Evolutionary conservation across 2,888 invertebrate species (phyloP), one percentile per base, ranked within the genome.

Genomic region (Diplazon laetatorius): DNA sequence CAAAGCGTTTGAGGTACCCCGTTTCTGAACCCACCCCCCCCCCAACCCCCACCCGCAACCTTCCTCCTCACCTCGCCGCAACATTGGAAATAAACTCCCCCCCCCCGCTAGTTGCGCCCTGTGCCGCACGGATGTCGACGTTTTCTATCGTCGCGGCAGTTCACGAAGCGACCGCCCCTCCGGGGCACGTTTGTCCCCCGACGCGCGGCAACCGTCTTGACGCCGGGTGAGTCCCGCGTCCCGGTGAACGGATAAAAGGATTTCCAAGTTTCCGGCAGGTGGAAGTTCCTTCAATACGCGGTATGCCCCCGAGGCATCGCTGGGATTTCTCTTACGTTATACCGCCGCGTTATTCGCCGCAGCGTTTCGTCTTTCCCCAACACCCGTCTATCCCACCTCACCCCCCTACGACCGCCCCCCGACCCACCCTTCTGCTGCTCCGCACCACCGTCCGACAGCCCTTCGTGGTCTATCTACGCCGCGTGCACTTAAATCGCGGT

Each of bases 231-330:
- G 65, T 78, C 68, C 63, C 62, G 65, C 22, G n/a, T 12, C 42
- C n/a, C 57, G 57, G 62, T 6, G 73, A 70, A 60, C 78, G 78
- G 78, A 78, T 78, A 78, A 78, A 78, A 78, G 78, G 78, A 78
- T 78, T 78, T 78, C 65, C 73, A 69, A 73, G 78, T 78, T 78
- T 78, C 73, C 73, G 69, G 78, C 78, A 78, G 78, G 73, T 73
- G 78, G 69, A 65, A 78, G 78, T 78, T 78, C 69, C 78, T 78
- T 70, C 63, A 70, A 78, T 73, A 63, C 73, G 69, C 73, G 69
- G 69, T 65, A 59, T 59, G 50, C 78, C 78, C 65, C 65, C 22
- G 57, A 60, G 78, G 78, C 69, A 65, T 60, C 55, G 55, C 59
- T 63, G 55, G 42, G 22, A 42, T 22, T 69, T 63, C 16, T 46